Base-by-base conservation (phyloP, 2,797 vertebrate genomes). In the Artibeus lituratus region DNA sequence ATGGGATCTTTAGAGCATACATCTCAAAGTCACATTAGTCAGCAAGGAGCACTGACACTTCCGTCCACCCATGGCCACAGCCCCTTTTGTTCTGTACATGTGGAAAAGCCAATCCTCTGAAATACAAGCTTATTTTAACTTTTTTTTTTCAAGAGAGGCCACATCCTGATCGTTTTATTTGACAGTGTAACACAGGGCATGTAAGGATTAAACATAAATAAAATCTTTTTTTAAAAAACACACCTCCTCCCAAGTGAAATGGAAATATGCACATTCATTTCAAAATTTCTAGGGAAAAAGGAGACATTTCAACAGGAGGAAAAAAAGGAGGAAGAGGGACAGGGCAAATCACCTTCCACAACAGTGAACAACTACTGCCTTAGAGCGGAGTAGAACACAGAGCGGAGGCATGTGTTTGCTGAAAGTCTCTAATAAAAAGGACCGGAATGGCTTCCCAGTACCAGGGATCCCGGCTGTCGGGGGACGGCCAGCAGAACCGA, bases 321-420 rank as follows among this genome's bases (percentile, higher is more conserved):
- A 44, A 29, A 42, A 91, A 44, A 78, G 5, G 39, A 91, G 57
- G 24, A 88, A 92, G 69, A 47, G 21, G n/a, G 10, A 44, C 0
- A 18, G 35, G n/a, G 29, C 10, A 69, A 94, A 81, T 80, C 67
- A 72, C 47, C 83, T n/a, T 59, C 51, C 78, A 16, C 35, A n/a
- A 18, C 83, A 35, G 53, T 22, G 51, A 39, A 37, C 15, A 95
- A 89, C 49, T 14, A 32, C 76, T 91, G 32, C 91, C 85, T 59
- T 90, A 83, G 86, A 16, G 74, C n/a, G n/a, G n/a, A n/a, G n/a
- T n/a, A n/a, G n/a, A n/a, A 21, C 86, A 89, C 94, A 96, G 91
- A 59, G 35, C 47, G 0, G 5, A 55, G 32, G 42, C 82, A 59
- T 86, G 72, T 95, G 92, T 95, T 89, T 69, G 37, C 86, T 22